Base-by-base conservation (phyloP, 1,140 invertebrate species). In the Hycleus phaleratus region DNA sequence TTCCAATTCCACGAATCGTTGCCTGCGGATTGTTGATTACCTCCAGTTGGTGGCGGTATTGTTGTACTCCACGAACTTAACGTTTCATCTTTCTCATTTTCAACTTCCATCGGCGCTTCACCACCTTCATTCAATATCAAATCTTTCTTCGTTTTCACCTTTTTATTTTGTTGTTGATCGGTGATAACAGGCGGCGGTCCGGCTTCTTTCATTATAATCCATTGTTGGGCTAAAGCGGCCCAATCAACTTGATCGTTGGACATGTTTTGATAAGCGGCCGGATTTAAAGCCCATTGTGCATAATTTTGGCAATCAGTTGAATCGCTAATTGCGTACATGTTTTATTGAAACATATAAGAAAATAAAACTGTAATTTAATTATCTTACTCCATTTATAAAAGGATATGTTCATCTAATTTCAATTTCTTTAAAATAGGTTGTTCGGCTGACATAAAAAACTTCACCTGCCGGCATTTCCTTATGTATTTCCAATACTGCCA, bases 161-260 rank as follows among this genome's bases (percentile, higher is more conserved):
- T 51, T 2, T 49, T n/a, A 11, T 50, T 54, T 70, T 56, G 78
- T 80, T 59, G 79, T 71, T n/a, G 74, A 62, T 38, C 74, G 64
- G 38, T 78, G 7, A 61, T 64, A 40, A 70, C 64, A 40, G 40
- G 40, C 12, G 79, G 79, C 2, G 79, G 79, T 40, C 78, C 76
- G 11, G 82, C 80, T 72, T 94, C 91, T 69, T 95, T 94, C 91
- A 96, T 95, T 70, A 90, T 88, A 60, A 97, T 97, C 95, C 95
- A 97, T 82, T 97, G 93, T 69, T 97, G 94, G 11, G 95, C 94
- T 62, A 97, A 75, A 51, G 89, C 85, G 32, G 93, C 94, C 94
- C 95, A 97, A 74, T 97, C 94, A 51, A 97, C 94, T 83, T 78
- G 74, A 60, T 80, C 81, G 58, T 77, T 77, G 9, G 68, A 49